These are phyloP conservation scores for Choloepus hoffmanni DNA, from an alignment of 2,113 vertebrate species.

Conservation along the genomic window DNA sequence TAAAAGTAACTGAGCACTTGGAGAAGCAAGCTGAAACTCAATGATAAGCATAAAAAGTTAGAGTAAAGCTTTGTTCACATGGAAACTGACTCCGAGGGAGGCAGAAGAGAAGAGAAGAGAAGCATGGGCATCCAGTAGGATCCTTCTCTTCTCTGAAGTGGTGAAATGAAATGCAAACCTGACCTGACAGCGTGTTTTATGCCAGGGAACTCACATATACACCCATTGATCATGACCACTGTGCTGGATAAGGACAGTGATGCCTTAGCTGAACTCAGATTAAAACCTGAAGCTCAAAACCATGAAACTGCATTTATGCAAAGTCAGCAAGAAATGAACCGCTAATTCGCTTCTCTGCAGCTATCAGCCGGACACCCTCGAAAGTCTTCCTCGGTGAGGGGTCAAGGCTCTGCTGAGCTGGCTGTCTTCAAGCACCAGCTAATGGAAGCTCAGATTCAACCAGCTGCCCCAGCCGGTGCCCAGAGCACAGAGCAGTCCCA, in stretches of 20 bases:
- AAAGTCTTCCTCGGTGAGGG: neutral
- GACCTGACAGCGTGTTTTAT: neutral
- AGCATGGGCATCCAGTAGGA: neutral
- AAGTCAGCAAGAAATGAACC: neutral
- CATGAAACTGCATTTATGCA: neutral
- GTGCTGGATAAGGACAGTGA: neutral
- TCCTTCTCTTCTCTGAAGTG: neutral
- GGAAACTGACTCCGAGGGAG: neutral
- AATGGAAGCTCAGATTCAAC: neutral
- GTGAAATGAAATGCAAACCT: neutral
- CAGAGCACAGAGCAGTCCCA: neutral
- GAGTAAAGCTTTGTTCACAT: neutral
- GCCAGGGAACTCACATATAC: neutral
- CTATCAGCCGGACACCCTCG: neutral
- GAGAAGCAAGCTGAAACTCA: neutral
- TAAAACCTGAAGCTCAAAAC: neutral
- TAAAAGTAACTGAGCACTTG: neutral
- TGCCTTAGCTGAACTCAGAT: neutral
- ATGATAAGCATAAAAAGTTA: neutral
- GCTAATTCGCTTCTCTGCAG: neutral
- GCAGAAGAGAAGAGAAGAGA: neutral
- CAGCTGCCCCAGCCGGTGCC: too few relatives aligned
- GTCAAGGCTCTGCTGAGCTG: neutral
- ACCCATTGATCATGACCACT: fast-evolving
- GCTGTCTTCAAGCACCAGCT: too few relatives aligned